Evolutionary conservation across 30 jellyfish, hydroid and myxozoan species (phyloP), one percentile per base, ranked within the genome.

Genomic region (Hydractinia echinata): DNA sequence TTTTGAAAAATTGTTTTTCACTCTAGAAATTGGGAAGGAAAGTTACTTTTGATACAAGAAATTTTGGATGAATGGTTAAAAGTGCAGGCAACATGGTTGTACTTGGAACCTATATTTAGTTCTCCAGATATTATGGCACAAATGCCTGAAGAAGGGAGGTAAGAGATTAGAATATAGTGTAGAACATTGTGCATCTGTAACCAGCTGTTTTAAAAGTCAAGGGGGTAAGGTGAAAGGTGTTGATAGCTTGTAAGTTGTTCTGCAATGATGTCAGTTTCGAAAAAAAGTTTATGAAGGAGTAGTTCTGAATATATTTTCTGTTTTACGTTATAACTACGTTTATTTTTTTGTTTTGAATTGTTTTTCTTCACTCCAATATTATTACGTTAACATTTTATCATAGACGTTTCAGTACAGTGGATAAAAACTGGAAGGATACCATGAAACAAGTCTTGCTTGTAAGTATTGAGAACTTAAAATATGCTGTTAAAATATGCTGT

Each of bases 121-220:
- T 94, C 99, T 53, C 99, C 99, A 14, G 99, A 94, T 81, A 94
- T 94, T 86, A 94, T 94, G 99, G 99, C 99, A 6, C 99, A 94
- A 81, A 94, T 94, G 99, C 99, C 99, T 3, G 96, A 94, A 83
- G 99, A 94, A 77, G 99, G 99, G 55, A 83, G 98, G 98, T 92
- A 83, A 8, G 16, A 30, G 44, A 30, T 30, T 30, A 30, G 44
- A 30, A 30, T 30, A 30, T 30, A 30, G 44, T 30, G 44, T 30
- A 30, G 44, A 30, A 30, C 44, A 30, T 30, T 30, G 44, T 30
- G 44, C 44, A 0, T 30, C 44, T 30, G 44, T 30, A 30, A 2
- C 44, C 44, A 30, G 44, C 44, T 30, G 44, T 30, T 30, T 30
- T 30, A 30, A 30, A 30, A 30, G 44, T 30, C 44, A 30, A 30